Evolutionary conservation across 1,140 invertebrate genomes (phyloP), one percentile per base, ranked within the genome.

Genomic region (Linepithema humile): DNA sequence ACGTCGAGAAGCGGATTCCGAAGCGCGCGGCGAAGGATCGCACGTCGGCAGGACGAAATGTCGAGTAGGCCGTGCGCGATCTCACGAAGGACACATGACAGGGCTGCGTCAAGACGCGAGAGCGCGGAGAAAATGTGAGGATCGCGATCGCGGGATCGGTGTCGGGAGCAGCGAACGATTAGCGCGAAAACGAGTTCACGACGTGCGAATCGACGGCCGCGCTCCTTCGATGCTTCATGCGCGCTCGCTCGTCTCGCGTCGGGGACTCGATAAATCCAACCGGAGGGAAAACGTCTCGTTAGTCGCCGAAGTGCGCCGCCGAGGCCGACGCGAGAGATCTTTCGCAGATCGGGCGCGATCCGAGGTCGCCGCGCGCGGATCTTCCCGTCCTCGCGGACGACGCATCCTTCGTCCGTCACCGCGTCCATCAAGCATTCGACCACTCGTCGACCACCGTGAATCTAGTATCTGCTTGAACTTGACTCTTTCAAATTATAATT

Each of bases 281-380:
- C 59, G 88, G 59, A 89, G 88, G 88, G 88, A 89, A 89, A 89
- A 89, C 82, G 88, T 89, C 88, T 89, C 88, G 88, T 89, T 89
- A 89, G 87, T 83, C 87, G 82, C 17, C 55, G 67, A 80, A 59
- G 53, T 32, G 70, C 83, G 73, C 55, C 83, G 73, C 55, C 55
- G 55, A 65, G 35, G 72, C 9, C 48, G 45, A 45, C 64, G 84
- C 74, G 85, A 86, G 48, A 43, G 53, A 89, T 89, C 88, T 86
- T 89, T 89, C 80, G 87, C 70, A 80, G 88, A 89, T 89, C 88
- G 72, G 82, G 69, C 84, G 75, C 78, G 88, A 89, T 88, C 55
- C 84, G 88, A 84, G 88, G 80, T 73, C 78, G 40, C 50, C 35
- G 43, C 69, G 43, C 59, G 67, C 17, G 20, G 60, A 48, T 32